phyloP scores from a whole-genome alignment of 2,113 vertebrate genomes.

The Boleophthalmus pectinirostris region DNA sequence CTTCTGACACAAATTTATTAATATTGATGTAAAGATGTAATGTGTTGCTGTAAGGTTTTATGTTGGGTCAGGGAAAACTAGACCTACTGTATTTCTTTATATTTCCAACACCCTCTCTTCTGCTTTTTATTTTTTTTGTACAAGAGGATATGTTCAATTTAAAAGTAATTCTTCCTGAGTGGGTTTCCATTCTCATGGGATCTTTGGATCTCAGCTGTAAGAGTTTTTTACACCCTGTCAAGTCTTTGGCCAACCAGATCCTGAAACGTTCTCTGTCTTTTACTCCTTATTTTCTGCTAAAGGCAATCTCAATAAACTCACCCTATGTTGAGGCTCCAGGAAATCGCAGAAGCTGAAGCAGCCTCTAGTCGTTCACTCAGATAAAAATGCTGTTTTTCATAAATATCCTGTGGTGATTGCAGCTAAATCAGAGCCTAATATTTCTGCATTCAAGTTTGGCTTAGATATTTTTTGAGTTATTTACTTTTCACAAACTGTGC shows the following conservation, averaged over 20 bases:
- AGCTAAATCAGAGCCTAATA: neutral
- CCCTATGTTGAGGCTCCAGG: slow-evolving; percentile 7
- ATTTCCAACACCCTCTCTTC: slow-evolving; percentile 34
- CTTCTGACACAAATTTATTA: slow-evolving; percentile 32
- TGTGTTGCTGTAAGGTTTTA: slow-evolving; percentile 19
- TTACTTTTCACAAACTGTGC: neutral
- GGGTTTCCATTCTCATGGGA: slow-evolving; percentile 58
- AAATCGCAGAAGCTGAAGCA: neutral
- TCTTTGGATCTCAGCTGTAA: slow-evolving; percentile 38
- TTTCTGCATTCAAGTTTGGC: neutral
- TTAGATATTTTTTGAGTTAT: neutral
- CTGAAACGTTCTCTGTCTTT: slow-evolving; percentile 32
- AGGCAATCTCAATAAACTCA: slow-evolving; percentile 20
- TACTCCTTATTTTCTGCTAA: slow-evolving; percentile 13
- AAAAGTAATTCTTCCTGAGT: slow-evolving; percentile 65
- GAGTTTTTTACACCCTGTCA: slow-evolving; percentile 49
- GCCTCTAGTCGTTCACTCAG: neutral
- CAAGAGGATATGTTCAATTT: slow-evolving; percentile 60
- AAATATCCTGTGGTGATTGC: neutral
- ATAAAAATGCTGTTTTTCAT: neutral
- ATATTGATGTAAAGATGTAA: slow-evolving; percentile 16
- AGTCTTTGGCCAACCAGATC: slow-evolving; percentile 46
- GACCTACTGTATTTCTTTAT: neutral
- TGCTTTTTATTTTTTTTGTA: slow-evolving; percentile 44
- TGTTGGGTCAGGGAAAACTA: slow-evolving; percentile 21